These are phyloP conservation scores for Alaudala cheleensis DNA, from an alignment of 2,113 vertebrate species.

Conservation along the genomic window DNA sequence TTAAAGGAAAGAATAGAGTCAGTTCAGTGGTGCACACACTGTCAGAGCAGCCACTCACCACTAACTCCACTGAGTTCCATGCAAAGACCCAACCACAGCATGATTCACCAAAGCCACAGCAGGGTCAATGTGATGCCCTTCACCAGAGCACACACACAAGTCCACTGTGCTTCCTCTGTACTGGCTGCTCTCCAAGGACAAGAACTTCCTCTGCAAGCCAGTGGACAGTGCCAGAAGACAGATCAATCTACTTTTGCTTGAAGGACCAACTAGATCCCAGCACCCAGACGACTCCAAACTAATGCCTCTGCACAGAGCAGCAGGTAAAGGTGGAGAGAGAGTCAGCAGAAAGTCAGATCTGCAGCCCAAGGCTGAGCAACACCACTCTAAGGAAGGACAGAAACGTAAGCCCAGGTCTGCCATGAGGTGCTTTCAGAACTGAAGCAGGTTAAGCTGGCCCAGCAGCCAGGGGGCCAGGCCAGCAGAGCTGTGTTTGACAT, in stretches of 20 bases:
- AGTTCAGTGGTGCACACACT: background rate
- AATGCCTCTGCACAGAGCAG: background rate
- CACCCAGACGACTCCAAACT: background rate
- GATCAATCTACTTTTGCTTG: background rate
- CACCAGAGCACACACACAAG: background rate
- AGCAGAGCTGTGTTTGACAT: background rate
- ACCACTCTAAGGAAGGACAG: background rate
- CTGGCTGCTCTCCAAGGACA: background rate
- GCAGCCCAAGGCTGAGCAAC: background rate
- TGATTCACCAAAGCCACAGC: background rate
- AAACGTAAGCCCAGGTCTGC: background rate
- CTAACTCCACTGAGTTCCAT: background rate
- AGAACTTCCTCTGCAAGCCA: background rate
- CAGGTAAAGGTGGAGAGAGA: background rate
- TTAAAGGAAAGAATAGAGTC: conserved; percentile 42
- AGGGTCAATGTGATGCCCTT: background rate
- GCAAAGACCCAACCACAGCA: background rate
- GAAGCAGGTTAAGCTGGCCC: background rate
- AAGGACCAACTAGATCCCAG: background rate
- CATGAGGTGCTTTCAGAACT: background rate
- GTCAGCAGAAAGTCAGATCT: background rate
- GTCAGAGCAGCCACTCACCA: background rate
- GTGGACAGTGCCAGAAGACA: background rate
- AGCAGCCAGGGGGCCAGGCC: background rate
- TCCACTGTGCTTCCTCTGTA: background rate